Evolutionary conservation across 1,140 invertebrate genomes (phyloP).

Genomic region (Neodiprion pinetum): DNA sequence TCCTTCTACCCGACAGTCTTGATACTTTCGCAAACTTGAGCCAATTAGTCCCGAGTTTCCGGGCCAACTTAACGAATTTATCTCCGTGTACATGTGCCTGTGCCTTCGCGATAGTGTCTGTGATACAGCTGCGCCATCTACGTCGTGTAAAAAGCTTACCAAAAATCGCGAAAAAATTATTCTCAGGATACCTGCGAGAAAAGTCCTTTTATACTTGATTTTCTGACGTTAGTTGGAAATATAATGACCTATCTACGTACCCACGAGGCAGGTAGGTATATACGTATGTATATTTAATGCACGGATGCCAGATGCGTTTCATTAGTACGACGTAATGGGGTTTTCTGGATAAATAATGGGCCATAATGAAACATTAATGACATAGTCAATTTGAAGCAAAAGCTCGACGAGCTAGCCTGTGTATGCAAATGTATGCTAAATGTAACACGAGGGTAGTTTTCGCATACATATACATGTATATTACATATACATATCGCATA

Average conservation of each 20-base stretch:
- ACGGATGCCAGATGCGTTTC: conserved; percentile 31
- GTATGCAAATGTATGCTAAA: conserved; percentile 33
- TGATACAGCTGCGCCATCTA: too few species aligned
- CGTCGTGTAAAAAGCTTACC: too few species aligned
- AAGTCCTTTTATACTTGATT: too few species aligned
- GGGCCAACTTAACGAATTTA: neutral
- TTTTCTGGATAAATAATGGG: conserved; percentile 43
- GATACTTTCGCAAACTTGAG: neutral
- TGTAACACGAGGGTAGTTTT: conserved; percentile 14
- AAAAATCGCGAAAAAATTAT: too few species aligned
- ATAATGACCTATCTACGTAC: too few species aligned
- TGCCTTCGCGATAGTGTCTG: neutral
- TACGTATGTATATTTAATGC: neutral
- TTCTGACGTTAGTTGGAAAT: too few species aligned
- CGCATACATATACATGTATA: too few species aligned
- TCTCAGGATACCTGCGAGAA: too few species aligned
- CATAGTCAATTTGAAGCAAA: conserved; percentile 38
- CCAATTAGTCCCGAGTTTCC: neutral
- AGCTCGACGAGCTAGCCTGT: neutral
- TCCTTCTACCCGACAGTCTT: too few species aligned
- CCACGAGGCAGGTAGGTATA: too few species aligned
- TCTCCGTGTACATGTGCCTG: neutral
- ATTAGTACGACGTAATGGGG: conserved; percentile 36
- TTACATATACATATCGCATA: too few species aligned
- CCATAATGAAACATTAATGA: conserved; percentile 51